Evolutionary conservation across 2,113 vertebrate species (phyloP), one percentile per base, ranked within the genome.

Genomic region (Zootoca vivipara): DNA sequence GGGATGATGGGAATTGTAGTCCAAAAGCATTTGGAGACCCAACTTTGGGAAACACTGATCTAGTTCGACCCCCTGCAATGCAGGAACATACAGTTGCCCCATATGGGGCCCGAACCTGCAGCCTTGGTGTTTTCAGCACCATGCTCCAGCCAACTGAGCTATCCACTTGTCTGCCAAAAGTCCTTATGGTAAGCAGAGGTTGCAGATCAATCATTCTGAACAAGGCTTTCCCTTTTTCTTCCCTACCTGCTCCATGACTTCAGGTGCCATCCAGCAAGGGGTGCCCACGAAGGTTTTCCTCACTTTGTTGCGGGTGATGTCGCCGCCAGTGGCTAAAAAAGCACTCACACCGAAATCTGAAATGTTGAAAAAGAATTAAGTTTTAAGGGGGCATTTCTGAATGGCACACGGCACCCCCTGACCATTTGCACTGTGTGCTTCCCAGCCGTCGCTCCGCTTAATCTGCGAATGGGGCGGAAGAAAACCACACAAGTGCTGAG

Each of bases 211-310:
- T 40, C 46, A 33, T 18, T 7, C 46, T 3, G 10, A 58, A 79
- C 30, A n/a, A 15, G 22, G 2, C 2, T 4, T 40, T 38, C 65
- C 16, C 5, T 5, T 69, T 95, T 4, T 40, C 26, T 64, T 12
- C 5, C 7, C 52, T 95, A 99, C 99, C 98, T 99, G 99, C 85
- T 99, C 99, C 99, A 99, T 99, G 83, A 99, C 99, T 93, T 99
- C 99, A 18, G 99, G 99, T 16, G 99, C 99, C 99, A 99, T 99
- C 99, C 99, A 99, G 92, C 99, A 99, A 35, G 99, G 99, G 1
- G 99, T 99, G 91, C 99, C 99, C 90, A 99, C 98, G 95, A 99
- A 99, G 0, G 98, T 99, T 96, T 99, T 99, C 86, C 99, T 98
- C 92, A 99, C 98, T 98, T 99, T 99, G 96, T 99, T 99, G 85